These are phyloP conservation scores for Calephelis perditalis DNA, from an alignment of 2,888 invertebrate species.

Conservation along the genomic window DNA sequence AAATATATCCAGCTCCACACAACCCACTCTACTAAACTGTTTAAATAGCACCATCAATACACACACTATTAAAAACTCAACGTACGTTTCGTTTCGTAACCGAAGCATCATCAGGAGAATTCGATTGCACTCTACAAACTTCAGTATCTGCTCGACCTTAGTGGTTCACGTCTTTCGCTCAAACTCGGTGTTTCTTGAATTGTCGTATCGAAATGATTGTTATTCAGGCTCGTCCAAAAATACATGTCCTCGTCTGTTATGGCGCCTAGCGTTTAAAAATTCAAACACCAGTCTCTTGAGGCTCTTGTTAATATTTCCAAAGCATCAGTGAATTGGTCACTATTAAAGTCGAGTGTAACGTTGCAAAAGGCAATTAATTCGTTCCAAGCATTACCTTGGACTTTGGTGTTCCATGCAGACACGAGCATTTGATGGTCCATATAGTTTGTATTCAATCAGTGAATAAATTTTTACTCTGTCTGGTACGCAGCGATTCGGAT, in stretches of 20 bases:
- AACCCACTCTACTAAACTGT: too few species aligned
- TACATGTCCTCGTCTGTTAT: background rate
- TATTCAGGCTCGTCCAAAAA: constrained; percentile 5
- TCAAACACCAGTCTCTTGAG: background rate
- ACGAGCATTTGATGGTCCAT: background rate
- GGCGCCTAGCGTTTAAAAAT: background rate
- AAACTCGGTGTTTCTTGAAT: constrained; percentile 7
- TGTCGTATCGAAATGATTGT: background rate
- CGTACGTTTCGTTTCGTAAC: too few species aligned
- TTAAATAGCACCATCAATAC: too few species aligned
- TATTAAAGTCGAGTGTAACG: background rate
- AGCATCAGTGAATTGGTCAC: background rate
- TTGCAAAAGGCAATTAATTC: background rate
- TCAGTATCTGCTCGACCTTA: too few species aligned
- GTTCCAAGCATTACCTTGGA: background rate
- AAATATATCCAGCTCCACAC: too few species aligned
- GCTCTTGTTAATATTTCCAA: constrained; percentile 5
- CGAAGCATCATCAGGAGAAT: too few species aligned
- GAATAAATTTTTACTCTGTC: constrained; percentile 5
- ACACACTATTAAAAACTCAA: too few species aligned
- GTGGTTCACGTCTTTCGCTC: constrained; percentile 6
- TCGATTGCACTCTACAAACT: too few species aligned
- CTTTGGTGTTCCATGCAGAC: background rate
- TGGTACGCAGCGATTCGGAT: constrained; percentile 6
- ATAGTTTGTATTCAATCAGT: background rate